phyloP scores from a whole-genome alignment of 2,888 invertebrate genomes.

The Phaedon cochleariae region DNA sequence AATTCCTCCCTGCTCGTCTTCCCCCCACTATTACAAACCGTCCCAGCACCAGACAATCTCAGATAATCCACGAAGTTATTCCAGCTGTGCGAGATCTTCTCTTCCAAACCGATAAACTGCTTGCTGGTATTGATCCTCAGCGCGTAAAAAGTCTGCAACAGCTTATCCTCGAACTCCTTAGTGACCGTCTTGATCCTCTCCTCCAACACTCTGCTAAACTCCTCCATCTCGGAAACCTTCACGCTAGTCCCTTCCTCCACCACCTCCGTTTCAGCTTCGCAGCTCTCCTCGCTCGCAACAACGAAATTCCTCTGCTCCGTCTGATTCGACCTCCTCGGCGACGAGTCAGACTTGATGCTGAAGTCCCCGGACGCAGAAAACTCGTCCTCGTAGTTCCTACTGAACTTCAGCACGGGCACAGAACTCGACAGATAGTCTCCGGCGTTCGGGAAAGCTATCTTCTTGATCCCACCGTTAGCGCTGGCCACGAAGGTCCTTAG shows the following conservation, averaged over 20 bases:
- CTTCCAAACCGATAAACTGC: constrained; percentile 47
- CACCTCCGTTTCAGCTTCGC: constrained; percentile 8
- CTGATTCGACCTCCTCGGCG: constrained; percentile 16
- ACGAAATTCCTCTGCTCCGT: constrained; percentile 1
- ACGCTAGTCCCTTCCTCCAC: not conserved
- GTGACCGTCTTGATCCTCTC: constrained; percentile 33
- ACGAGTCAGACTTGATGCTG: constrained; percentile 33
- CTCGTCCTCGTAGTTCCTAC: constrained; percentile 21
- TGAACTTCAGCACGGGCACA: not conserved
- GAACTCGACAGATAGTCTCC: not conserved
- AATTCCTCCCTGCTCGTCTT: not conserved
- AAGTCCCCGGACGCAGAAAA: constrained; percentile 43
- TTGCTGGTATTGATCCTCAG: constrained; percentile 46
- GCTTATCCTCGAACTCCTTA: constrained; percentile 42
- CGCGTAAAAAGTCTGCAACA: constrained; percentile 44
- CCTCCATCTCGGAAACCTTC: constrained; percentile 33
- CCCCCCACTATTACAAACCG: constrained; percentile 4
- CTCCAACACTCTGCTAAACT: constrained; percentile 36
- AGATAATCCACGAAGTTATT: constrained; percentile 45
- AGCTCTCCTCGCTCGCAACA: not conserved
- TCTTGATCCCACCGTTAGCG: constrained; percentile 40
- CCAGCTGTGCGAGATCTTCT: constrained; percentile 46
- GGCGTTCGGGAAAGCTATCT: constrained; percentile 41
- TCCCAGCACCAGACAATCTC: constrained; percentile 38
- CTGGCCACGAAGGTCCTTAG: constrained; percentile 42